phyloP scores from a whole-genome alignment of 2,797 vertebrate genomes.

The Brachymystax lenok region DNA sequence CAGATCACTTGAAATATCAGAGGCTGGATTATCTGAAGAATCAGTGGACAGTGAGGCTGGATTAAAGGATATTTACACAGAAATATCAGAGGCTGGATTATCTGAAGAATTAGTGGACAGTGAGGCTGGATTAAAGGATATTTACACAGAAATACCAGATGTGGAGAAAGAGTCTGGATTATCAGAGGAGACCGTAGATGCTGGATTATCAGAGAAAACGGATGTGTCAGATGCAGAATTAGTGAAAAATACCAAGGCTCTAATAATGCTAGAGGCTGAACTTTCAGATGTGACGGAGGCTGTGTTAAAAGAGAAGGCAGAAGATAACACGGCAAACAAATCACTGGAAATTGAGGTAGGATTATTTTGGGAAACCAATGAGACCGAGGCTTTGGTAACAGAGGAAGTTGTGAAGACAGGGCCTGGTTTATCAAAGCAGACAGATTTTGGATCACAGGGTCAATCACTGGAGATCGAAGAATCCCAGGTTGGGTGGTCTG shows the following conservation, averaged over 20 bases:
- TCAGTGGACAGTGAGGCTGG: background rate
- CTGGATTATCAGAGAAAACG: background rate
- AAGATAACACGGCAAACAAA: background rate
- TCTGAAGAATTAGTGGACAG: background rate
- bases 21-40: background rate
- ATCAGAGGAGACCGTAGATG: background rate
- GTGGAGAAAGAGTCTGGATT: background rate
- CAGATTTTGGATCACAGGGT: background rate
- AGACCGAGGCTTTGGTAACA: background rate
- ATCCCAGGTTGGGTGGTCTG: background rate
- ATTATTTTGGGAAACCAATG: background rate
- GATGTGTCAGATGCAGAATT: no score
- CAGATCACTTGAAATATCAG: background rate
- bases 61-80: background rate
- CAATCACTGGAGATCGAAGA: background rate
- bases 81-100: background rate
- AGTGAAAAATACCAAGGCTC: background rate
- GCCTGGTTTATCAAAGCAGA: background rate
- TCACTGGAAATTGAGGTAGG: background rate
- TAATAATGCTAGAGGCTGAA: background rate
- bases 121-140: background rate
- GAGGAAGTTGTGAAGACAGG: background rate
- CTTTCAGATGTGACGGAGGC: background rate
- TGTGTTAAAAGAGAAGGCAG: background rate
- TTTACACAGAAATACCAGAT: background rate